Conservation (phyloP, 1,140 invertebrate species). For the Musca domestica region DNA sequence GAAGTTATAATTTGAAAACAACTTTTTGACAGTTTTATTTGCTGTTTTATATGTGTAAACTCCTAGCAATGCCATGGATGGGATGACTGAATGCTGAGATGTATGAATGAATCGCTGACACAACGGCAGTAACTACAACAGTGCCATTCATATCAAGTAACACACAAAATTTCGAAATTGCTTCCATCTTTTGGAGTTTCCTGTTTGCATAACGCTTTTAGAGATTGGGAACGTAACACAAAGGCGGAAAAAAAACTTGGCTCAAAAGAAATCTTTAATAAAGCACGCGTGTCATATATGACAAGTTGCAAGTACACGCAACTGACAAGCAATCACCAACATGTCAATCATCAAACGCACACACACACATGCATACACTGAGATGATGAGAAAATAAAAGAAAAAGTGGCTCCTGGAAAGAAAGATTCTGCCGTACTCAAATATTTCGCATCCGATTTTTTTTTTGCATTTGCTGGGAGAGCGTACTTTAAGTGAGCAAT, state of each 20-base stretch:
- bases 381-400: too few relatives aligned
- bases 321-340: constrained; percentile 22
- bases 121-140: too few relatives aligned
- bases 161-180: too few relatives aligned
- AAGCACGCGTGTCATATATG: constrained; percentile 22
- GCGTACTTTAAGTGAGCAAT: constrained; percentile 4
- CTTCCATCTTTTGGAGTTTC: too few relatives aligned
- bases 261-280: constrained; percentile 15
- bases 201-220: too few relatives aligned
- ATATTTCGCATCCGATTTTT: neutral
- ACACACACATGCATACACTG: neutral
- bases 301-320: constrained; percentile 22
- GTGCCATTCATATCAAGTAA: too few relatives aligned
- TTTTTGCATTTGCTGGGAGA: neutral
- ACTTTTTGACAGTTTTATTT: constrained; percentile 22
- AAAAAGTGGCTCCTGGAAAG: too few relatives aligned
- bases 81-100: too few relatives aligned
- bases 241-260: neutral
- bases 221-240: neutral
- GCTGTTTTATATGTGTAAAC: neutral
- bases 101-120: too few relatives aligned
- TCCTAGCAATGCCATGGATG: too few relatives aligned
- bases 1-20: constrained; percentile 22
- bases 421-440: too few relatives aligned
- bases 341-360: constrained; percentile 10